A percentile compares a stretch with the other conserved stretches of the same genome.
phyloP scores from a whole-genome alignment of 1,140 invertebrate species.

The Scaptomyza hsui region DNA sequence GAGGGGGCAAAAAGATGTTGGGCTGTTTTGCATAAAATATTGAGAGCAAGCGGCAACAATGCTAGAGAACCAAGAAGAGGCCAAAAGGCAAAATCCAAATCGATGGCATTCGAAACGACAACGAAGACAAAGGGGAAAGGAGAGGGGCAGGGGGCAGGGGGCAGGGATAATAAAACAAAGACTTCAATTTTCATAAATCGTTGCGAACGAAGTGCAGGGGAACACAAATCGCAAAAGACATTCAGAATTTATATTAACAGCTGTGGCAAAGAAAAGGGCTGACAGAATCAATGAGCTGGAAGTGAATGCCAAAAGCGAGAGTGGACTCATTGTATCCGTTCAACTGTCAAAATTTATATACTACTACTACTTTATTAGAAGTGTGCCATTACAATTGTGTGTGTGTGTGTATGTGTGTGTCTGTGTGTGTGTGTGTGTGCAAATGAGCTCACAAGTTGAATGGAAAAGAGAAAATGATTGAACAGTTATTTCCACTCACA shows the following conservation, averaged over 20 bases:
- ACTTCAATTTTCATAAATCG: slow-evolving; percentile 81
- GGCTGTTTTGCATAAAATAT: slow-evolving; percentile 74
- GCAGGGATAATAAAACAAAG: slow-evolving; percentile 70
- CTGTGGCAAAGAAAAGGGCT: slow-evolving; percentile 48
- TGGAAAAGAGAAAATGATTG: not conserved
- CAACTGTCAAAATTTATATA: not conserved
- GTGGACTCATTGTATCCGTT: slow-evolving; percentile 15
- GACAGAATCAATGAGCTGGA: slow-evolving; percentile 41
- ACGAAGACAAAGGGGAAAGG: not conserved
- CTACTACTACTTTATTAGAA: not conserved
- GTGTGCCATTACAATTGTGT: not conserved
- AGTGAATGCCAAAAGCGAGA: slow-evolving; percentile 27
- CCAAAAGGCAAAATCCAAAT: not conserved
- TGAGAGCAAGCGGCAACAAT: slow-evolving; percentile 43
- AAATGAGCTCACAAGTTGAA: not conserved
- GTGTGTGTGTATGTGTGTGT: not conserved
- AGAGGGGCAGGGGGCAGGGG: not conserved
- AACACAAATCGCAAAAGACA: slow-evolving; percentile 33
- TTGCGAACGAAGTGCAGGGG: slow-evolving; percentile 33
- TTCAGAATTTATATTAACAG: slow-evolving; percentile 73
- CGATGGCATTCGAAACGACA: slow-evolving; percentile 4
- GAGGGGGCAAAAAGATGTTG: not conserved
- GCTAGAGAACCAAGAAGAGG: not conserved
- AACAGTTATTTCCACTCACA: not conserved
- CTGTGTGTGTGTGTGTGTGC: not conserved